phyloP scores from a whole-genome alignment of 1,140 invertebrate species.

The Drosophila obscura region DNA sequence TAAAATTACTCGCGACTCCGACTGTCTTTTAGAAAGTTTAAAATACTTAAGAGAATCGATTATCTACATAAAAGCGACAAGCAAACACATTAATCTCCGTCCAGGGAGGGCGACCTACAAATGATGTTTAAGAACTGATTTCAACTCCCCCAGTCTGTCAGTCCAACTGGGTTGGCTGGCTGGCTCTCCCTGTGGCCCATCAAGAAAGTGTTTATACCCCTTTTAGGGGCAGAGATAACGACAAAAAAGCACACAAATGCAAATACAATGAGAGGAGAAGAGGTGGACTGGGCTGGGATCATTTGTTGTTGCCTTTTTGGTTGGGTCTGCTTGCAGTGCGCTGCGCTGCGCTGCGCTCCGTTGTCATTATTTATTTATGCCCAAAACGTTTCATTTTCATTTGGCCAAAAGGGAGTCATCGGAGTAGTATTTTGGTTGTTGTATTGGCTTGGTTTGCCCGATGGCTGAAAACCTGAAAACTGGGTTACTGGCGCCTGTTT shows the following conservation, averaged over 20 bases:
- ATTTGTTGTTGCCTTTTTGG: slow-evolving; percentile 80
- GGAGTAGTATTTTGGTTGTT: slow-evolving; percentile 25
- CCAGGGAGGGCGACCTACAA: background rate
- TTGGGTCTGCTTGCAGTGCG: slow-evolving; percentile 24
- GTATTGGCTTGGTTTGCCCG: background rate
- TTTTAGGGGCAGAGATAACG: slow-evolving; percentile 6
- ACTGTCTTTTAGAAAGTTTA: too few relatives aligned
- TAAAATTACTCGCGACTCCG: too few relatives aligned
- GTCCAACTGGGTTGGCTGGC: too few relatives aligned
- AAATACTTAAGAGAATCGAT: too few relatives aligned
- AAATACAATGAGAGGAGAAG: slow-evolving; percentile 41
- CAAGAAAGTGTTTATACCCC: slow-evolving; percentile 14
- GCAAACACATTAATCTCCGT: too few relatives aligned
- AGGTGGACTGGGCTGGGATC: slow-evolving; percentile 31
- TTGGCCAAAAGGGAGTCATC: slow-evolving; percentile 73
- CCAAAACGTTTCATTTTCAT: slow-evolving; percentile 80
- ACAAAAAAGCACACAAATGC: slow-evolving; percentile 35
- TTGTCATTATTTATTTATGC: slow-evolving; percentile 82
- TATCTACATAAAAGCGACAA: too few relatives aligned
- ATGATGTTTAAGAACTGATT: background rate
- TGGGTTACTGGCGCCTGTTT: slow-evolving; percentile 82
- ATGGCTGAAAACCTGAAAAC: slow-evolving; percentile 72
- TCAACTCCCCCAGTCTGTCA: background rate
- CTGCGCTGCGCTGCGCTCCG: slow-evolving; percentile 3
- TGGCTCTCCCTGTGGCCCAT: too few relatives aligned